Evolutionary conservation across 2,113 vertebrate species (phyloP), one percentile per base, ranked within the genome.

Genomic region (Marmota monax): DNA sequence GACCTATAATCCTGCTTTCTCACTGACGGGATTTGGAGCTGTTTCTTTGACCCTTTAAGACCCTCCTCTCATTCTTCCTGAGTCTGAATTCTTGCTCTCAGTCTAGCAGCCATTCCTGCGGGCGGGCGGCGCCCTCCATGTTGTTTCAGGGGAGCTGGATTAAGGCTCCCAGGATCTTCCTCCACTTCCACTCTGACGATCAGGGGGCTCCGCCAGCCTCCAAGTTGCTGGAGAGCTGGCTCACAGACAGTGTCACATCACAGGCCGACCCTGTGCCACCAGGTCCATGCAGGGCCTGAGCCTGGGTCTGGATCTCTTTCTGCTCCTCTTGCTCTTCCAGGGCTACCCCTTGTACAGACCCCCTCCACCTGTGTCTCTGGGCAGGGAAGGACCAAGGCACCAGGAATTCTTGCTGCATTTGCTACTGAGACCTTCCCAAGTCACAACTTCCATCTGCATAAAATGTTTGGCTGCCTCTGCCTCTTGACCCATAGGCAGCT

Each of bases 1-100:
- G 96, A 72, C 95, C 93, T 91, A 89, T 96, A 88, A 73, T 65
- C 48, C 58, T 56, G 51, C 84, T 53, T 94, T 89, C 69, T 48
- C 72, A 69, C 92, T 73, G 13, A 48, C n/a, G 27, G 14, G 37
- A 67, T 83, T 90, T 53, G 42, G 77, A 87, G 88, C 70, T 61
- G 48, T 92, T 63, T 90, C 84, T 96, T 61, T 79, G 67, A 37
- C 94, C 63, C 65, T 7, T 87, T 74, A 42, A 85, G 63, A 51
- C 42, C 45, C 67, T 53, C 16, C 12, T 58, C 96, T 80, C 82
- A 76, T 86, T 58, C 90, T 51, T 56, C 27, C 87, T 2, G 89
- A 53, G 74, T 56, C 84, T 37, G 65, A 58, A 89, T 93, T 94
- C 74, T 82, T 63, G 14, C 37, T 27, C 32, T 20, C 39, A 37